Evolutionary conservation across 2,888 invertebrate species (phyloP).

Genomic region (Phortica okadai): DNA sequence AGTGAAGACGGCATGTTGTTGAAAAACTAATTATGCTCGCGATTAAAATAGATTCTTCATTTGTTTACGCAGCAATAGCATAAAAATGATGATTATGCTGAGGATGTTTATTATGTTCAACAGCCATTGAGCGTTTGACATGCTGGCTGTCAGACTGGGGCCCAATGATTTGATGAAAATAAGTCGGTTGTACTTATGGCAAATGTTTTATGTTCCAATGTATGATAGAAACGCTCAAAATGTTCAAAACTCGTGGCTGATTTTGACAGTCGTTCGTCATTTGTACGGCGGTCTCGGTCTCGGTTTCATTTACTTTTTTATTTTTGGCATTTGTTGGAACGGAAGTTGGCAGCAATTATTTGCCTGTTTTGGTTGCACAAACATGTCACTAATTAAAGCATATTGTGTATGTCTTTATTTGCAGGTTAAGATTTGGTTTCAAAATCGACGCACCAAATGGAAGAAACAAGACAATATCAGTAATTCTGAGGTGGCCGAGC

Average conservation of each 20-base stretch:
- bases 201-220: constrained; percentile 65
- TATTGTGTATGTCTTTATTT: constrained; percentile 45
- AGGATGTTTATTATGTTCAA: background rate
- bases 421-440: constrained; percentile 77
- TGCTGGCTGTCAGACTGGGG: constrained; percentile 9
- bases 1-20: constrained; percentile 53
- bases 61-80: constrained; percentile 54
- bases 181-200: constrained; percentile 51
- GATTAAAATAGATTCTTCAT: constrained; percentile 71
- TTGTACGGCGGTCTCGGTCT: constrained; percentile 37
- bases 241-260: constrained; percentile 32
- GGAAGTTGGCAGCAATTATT: constrained; percentile 52
- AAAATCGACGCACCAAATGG: constrained; percentile 78
- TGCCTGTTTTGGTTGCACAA: constrained; percentile 1
- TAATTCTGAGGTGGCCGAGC: constrained; percentile 89
- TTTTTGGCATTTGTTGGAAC: constrained; percentile 54
- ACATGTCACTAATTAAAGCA: background rate
- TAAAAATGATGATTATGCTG: background rate
- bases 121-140: constrained; percentile 12
- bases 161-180: background rate
- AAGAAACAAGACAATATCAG: constrained; percentile 96
- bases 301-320: constrained; percentile 44
- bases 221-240: background rate
- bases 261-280: constrained; percentile 67
- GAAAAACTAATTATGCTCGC: constrained; percentile 71